Percentiles rank a stretch among this genome's conserved stretches.
phyloP scores from a whole-genome alignment of 2,113 vertebrate genomes.

The Erythrolamprus reginae region DNA sequence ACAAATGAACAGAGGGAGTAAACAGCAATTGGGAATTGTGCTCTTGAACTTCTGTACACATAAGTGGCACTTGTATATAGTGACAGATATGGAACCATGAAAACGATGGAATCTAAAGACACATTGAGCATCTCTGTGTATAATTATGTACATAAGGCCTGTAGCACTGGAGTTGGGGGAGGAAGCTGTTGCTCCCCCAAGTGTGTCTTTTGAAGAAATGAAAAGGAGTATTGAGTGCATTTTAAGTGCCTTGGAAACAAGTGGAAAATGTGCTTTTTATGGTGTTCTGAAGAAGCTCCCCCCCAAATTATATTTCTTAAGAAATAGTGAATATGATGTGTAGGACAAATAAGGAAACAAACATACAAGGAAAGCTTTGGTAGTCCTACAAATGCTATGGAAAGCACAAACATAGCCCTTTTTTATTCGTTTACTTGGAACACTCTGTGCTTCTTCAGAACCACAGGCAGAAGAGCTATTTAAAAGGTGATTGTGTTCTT shows the following conservation, averaged over 20 bases:
- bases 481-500: slow-evolving; percentile 20
- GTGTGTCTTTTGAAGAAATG: neutral
- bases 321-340: neutral
- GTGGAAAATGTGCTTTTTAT: neutral
- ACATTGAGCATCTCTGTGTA: neutral
- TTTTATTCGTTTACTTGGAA: slow-evolving; percentile 17
- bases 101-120: neutral
- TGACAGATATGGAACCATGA: neutral
- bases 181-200: too few relatives aligned
- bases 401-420: slow-evolving; percentile 9
- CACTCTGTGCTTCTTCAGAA: neutral
- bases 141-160: neutral
- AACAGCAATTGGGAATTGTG: neutral
- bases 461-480: slow-evolving; percentile 17
- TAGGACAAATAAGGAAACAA: neutral
- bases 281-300: neutral
- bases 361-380: neutral
- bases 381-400: neutral
- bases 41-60: neutral
- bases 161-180: neutral
- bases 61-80: neutral
- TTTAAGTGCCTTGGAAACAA: neutral
- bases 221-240: neutral
- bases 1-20: neutral
- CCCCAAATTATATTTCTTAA: neutral